A percentile compares a stretch with the other conserved stretches of the same genome.
phyloP scores from a whole-genome alignment of 2,888 invertebrate species.

The Agonopterix heracliana region DNA sequence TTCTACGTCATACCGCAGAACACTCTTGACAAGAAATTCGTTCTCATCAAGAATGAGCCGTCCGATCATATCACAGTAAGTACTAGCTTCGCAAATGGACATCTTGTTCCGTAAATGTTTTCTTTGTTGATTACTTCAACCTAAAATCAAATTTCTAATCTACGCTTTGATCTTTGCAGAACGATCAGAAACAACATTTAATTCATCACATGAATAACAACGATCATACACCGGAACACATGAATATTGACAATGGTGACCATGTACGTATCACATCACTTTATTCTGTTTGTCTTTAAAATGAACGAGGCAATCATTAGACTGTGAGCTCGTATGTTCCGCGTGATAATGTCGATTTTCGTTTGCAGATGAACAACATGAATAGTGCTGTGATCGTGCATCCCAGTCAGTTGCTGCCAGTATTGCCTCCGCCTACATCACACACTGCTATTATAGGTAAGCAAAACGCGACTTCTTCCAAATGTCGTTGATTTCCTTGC shows the following conservation, averaged over 20 bases:
- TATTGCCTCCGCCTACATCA: constrained; percentile 76
- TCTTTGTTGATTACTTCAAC: not conserved
- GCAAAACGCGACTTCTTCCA: constrained; percentile 12
- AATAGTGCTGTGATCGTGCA: constrained; percentile 86
- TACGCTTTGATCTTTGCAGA: constrained; percentile 30
- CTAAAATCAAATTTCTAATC: no score
- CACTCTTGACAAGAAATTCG: constrained; percentile 77
- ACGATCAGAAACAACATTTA: constrained; percentile 58
- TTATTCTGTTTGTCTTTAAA: no score
- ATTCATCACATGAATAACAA: constrained; percentile 55
- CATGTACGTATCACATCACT: constrained; percentile 39
- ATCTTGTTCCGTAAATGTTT: not conserved
- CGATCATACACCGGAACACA: constrained; percentile 50
- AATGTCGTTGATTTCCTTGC: no score
- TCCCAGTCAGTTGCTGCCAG: constrained; percentile 86
- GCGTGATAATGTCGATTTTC: no score
- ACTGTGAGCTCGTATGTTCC: no score
- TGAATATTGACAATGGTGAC: constrained; percentile 56
- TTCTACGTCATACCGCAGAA: constrained; percentile 66
- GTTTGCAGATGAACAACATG: constrained; percentile 50
- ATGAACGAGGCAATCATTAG: no score
- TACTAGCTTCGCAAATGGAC: constrained; percentile 10
- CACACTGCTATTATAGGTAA: constrained; percentile 68
- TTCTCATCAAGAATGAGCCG: constrained; percentile 79
- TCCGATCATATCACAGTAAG: constrained; percentile 64